Evolutionary conservation across 2,113 vertebrate species (phyloP).

Genomic region (Redunca redunca): DNA sequence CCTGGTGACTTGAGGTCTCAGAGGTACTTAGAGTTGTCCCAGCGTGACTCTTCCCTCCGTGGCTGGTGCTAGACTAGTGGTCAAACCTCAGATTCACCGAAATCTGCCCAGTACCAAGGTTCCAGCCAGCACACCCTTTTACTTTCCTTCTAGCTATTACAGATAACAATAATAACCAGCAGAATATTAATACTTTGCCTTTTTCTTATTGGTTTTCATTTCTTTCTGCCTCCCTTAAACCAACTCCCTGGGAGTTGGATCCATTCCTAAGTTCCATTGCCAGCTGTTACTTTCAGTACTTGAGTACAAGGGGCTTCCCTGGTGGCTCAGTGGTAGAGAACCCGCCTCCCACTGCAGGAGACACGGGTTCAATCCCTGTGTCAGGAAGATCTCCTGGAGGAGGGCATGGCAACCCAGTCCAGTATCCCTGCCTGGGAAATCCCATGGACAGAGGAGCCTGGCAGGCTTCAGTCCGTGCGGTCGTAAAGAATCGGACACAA

Average conservation of each 20-base stretch:
- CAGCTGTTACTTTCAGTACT: background rate
- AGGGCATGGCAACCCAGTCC: background rate
- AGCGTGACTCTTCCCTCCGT: background rate
- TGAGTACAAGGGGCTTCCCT: background rate
- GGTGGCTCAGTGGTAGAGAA: background rate
- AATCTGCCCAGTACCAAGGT: background rate
- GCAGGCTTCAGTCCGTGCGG: background rate
- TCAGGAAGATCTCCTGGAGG: background rate
- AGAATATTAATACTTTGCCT: background rate
- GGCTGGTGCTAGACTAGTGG: background rate
- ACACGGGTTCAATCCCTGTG: accelerated
- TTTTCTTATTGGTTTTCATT: background rate
- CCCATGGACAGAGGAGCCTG: background rate
- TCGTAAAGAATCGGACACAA: background rate
- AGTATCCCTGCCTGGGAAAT: background rate
- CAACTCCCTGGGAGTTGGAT: background rate
- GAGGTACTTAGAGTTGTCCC: background rate
- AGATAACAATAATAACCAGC: background rate
- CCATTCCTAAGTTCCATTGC: background rate
- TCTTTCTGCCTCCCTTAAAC: background rate
- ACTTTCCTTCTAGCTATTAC: background rate
- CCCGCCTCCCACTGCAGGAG: background rate
- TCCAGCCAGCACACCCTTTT: background rate
- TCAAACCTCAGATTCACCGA: background rate
- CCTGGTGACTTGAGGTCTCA: background rate